Evolutionary conservation across 1,140 invertebrate genomes (phyloP).

Genomic region (Lordiphosa clarofinis): DNA sequence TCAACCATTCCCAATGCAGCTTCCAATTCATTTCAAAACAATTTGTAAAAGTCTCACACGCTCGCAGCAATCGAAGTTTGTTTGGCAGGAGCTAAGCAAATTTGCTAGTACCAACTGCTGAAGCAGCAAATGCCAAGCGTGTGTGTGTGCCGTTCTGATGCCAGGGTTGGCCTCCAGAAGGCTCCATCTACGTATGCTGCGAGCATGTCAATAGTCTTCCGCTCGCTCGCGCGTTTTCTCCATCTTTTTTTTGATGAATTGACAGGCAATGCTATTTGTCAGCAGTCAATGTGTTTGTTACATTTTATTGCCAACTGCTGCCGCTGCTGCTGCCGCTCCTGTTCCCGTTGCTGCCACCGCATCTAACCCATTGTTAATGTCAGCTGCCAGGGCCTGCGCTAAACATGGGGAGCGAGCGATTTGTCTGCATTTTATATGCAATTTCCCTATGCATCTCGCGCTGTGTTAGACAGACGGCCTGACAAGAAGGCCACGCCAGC

Average conservation of each 20-base stretch:
- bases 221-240: conserved; percentile 32
- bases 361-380: conserved; percentile 62
- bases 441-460: conserved; percentile 50
- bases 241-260: conserved; percentile 72
- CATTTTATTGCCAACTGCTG: conserved; percentile 75
- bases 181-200: conserved; percentile 27
- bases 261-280: conserved; percentile 79
- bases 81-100: conserved; percentile 76
- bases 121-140: conserved; percentile 49
- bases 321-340: conserved; percentile 35
- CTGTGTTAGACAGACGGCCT: conserved; percentile 46
- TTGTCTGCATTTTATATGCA: conserved; percentile 73
- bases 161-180: conserved; percentile 23
- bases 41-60: conserved; percentile 67
- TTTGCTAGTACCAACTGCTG: conserved; percentile 47
- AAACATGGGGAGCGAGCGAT: conserved; percentile 59
- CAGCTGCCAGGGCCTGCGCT: conserved; percentile 50
- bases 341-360: conserved; percentile 10
- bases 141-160: conserved; percentile 45
- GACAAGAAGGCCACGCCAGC: conserved; percentile 47
- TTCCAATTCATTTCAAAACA: conserved; percentile 76
- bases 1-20: conserved; percentile 18
- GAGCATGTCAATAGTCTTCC: conserved; percentile 67
- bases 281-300: conserved; percentile 79
- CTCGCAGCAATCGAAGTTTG: conserved; percentile 65